Conservation (phyloP, 2,113 vertebrate species). For the Psilopogon haemacephalus region DNA sequence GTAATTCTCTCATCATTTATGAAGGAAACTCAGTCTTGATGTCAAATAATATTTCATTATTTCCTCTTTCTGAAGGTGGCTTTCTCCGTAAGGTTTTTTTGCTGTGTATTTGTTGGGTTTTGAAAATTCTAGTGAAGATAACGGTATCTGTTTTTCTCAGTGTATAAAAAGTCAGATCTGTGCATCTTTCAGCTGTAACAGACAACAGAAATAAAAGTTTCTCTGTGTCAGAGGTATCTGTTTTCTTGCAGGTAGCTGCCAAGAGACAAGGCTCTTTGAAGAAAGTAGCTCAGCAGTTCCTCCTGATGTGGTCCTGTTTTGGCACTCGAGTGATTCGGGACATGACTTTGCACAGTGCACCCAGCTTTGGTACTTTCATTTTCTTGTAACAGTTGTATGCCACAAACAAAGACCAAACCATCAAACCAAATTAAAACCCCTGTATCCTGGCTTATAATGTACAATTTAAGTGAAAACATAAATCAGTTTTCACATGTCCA, state of each 20-base stretch:
- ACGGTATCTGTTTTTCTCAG: background rate
- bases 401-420: background rate
- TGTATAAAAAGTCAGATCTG: background rate
- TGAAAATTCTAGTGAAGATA: background rate
- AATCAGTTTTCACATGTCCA: background rate
- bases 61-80: background rate
- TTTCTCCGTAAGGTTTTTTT: background rate
- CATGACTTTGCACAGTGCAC: conserved; percentile 98
- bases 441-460: background rate
- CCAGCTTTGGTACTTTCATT: conserved; percentile 91
- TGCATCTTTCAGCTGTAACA: background rate
- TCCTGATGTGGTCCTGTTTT: conserved; percentile 99
- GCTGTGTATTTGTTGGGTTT: background rate
- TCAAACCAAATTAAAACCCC: background rate
- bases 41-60: background rate
- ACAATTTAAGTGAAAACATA: background rate
- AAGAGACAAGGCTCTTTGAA: conserved; percentile 93
- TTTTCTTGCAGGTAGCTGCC: conserved; percentile 88
- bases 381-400: background rate
- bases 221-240: background rate
- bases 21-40: background rate
- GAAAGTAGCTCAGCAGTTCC: conserved; percentile 97
- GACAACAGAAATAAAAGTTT: background rate
- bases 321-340: conserved; percentile 98
- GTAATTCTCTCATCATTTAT: background rate